Percentiles rank a stretch among this genome's conserved stretches.
phyloP scores from a whole-genome alignment of 2,113 vertebrate species.

The Zapus hudsonius region DNA sequence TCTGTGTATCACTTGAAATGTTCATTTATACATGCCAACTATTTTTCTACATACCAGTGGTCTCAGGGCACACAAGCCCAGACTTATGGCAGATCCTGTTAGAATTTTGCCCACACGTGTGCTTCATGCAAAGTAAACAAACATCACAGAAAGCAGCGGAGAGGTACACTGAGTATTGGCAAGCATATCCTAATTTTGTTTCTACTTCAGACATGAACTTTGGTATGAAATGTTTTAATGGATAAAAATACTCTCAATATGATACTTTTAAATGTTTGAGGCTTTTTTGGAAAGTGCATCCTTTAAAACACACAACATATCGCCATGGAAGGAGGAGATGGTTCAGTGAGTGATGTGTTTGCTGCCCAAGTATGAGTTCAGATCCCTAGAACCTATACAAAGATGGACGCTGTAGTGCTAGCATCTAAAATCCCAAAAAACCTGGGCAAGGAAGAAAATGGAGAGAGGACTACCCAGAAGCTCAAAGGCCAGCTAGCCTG shows the following conservation, averaged over 20 bases:
- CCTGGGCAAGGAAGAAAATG: too few relatives aligned
- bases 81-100: not conserved
- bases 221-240: not conserved
- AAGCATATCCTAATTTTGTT: not conserved
- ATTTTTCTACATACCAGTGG: not conserved
- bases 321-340: not conserved
- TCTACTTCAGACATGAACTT: not conserved
- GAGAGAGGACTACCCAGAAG: too few relatives aligned
- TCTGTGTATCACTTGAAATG: slow-evolving; percentile 16
- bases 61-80: not conserved
- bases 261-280: not conserved
- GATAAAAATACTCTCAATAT: not conserved
- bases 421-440: too few relatives aligned
- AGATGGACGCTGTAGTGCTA: too few relatives aligned
- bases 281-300: not conserved
- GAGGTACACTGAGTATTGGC: not conserved
- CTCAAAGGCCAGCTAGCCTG: too few relatives aligned
- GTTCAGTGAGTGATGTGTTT: too few relatives aligned
- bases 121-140: slow-evolving; percentile 32
- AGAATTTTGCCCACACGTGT: slow-evolving; percentile 15
- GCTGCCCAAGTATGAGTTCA: too few relatives aligned
- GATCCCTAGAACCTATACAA: too few relatives aligned
- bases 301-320: slow-evolving; percentile 15
- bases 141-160: slow-evolving; percentile 9
- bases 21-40: not conserved